A percentile compares a stretch with the other conserved stretches of the same genome.
Evolutionary conservation across 37 sponge, comb jelly and placozoan species (phyloP).

Genomic region (Beroe ovata): DNA sequence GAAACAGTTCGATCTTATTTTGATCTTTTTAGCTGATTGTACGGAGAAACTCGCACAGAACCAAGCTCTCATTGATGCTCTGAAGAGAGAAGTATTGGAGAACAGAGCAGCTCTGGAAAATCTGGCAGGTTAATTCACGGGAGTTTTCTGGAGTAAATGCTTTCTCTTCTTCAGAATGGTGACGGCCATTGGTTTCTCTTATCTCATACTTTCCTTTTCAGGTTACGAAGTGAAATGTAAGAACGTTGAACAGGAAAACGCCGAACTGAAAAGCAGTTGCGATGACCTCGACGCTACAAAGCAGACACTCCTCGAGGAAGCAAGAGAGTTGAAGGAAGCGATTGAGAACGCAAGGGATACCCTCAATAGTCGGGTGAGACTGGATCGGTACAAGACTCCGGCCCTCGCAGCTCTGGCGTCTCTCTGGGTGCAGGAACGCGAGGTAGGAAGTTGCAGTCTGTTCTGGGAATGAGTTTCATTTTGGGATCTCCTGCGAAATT

Average conservation of each 20-base stretch:
- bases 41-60: constrained; percentile 34
- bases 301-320: neutral
- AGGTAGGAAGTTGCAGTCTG: no score
- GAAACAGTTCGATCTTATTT: no score
- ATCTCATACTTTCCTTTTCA: no score
- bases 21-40: neutral
- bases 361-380: neutral
- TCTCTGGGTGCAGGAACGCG: constrained; percentile 34
- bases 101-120: constrained; percentile 13
- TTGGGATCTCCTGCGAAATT: no score
- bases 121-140: constrained; percentile 13
- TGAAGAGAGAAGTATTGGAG: constrained; percentile 52
- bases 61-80: constrained; percentile 48
- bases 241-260: constrained; percentile 2
- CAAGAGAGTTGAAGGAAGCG: constrained; percentile 17
- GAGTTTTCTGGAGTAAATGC: no score
- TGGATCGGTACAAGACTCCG: constrained; percentile 16
- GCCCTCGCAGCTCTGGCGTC: constrained; percentile 55
- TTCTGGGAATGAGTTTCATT: no score
- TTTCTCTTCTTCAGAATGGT: no score
- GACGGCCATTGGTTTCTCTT: no score
- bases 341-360: constrained; percentile 35
- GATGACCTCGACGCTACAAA: neutral
- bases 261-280: neutral
- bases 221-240: constrained; percentile 47